Base-by-base conservation (phyloP, 2,797 vertebrate species). In the Melanotaenia trifasciata region DNA sequence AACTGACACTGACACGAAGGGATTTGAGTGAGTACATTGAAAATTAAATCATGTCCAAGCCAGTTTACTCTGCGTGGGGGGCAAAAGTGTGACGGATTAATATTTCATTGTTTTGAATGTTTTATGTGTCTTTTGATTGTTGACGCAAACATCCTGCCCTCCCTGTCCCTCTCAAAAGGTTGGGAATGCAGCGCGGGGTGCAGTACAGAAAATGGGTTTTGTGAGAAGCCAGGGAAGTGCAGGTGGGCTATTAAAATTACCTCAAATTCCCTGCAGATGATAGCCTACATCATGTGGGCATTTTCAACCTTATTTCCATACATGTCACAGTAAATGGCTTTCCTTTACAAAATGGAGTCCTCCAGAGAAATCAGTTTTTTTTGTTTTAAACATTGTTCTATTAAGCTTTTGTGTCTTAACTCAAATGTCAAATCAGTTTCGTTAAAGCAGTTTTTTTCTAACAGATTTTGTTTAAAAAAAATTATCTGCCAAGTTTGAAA, bases 171-270 rank as follows among this genome's bases (percentile, higher is more conserved):
- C 58, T 77, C 59, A 56, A 24, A 79, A 97, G 96, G 94, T 10
- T 82, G 94, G 93, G 95, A 91, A 60, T 98, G 98, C 89, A 92
- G 79, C 59, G 88, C 89, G 20, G 92, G 94, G 74, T 99, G 98
- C 84, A 95, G 95, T 88, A 92, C 94, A 72, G 87, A 94, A 79
- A 95, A 96, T 82, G 96, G 97, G 79, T 94, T 96, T 90, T 99
- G 97, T 91, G 96, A 96, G 76, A 92, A 93, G 84, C 91, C 94
- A 57, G 95, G 93, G 79, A 94, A 96, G 88, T 99, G 97, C 97
- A 98, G 97, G 97, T 99, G 58, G 35, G 71, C 40, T 73, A 90
- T 38, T 59, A 26, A 61, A 79, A 70, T 56, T 16, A 66, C 60
- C 67, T 45, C 67, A 60, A 68, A 79, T 77, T 81, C 65, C 57